These are phyloP conservation scores for Oreochromis spilurus DNA, from an alignment of 2,113 vertebrate genomes.

Conservation along the genomic window DNA sequence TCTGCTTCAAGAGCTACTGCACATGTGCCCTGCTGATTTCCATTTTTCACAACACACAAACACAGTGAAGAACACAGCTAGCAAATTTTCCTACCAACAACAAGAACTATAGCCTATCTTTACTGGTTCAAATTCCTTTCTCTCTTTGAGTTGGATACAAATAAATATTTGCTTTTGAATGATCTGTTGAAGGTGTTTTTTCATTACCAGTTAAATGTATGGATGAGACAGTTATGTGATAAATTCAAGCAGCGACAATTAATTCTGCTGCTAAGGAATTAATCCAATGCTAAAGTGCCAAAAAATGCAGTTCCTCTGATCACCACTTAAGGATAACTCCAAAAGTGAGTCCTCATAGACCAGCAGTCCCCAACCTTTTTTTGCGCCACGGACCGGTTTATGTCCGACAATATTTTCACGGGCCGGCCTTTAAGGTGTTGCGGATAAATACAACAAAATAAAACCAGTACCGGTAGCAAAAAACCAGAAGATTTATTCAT, in stretches of 20 bases:
- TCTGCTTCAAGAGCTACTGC: background rate
- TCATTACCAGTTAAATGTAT: background rate
- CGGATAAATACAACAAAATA: background rate
- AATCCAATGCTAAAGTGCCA: background rate
- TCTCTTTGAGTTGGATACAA: background rate
- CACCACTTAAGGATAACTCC: rapidly evolving
- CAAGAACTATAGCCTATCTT: rapidly evolving
- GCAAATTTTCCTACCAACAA: background rate
- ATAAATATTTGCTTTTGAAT: background rate
- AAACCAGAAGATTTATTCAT: rapidly evolving
- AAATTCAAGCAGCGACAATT: background rate
- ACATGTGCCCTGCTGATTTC: background rate
- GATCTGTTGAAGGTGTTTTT: background rate
- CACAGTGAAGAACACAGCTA: background rate
- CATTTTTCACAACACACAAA: background rate
- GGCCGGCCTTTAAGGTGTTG: rapidly evolving
- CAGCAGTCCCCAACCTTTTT: rapidly evolving
- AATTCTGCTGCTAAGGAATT: rapidly evolving
- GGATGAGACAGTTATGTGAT: background rate
- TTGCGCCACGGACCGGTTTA: rapidly evolving
- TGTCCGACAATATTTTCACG: background rate
- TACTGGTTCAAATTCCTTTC: background rate
- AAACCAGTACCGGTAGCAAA: background rate
- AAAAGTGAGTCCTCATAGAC: background rate
- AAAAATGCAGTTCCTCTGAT: background rate